These are phyloP conservation scores for Valencia hispanica DNA, from an alignment of 2,797 vertebrate species.

Conservation along the genomic window DNA sequence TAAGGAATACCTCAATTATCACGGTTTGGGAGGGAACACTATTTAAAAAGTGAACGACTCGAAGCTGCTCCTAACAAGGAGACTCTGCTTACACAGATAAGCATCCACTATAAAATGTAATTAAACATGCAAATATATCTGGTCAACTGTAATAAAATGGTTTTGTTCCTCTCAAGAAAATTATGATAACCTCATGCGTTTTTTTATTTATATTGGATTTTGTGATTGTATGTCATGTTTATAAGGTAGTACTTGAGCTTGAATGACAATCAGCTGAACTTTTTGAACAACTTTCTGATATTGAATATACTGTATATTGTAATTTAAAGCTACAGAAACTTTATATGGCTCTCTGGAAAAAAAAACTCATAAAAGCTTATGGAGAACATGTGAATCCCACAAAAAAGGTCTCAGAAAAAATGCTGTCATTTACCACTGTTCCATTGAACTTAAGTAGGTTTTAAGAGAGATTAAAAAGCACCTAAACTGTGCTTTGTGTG, in stretches of 20 bases:
- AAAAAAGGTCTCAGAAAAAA: too few species aligned
- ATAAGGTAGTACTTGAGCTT: not conserved
- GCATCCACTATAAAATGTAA: slow-evolving; percentile 41
- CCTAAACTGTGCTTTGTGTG: slow-evolving; percentile 22
- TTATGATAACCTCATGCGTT: not conserved
- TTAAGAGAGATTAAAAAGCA: slow-evolving; percentile 27
- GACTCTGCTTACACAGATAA: not conserved
- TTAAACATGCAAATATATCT: slow-evolving; percentile 43
- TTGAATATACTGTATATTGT: too few species aligned
- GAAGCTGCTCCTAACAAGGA: slow-evolving; percentile 50
- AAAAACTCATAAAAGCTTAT: too few species aligned
- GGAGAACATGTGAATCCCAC: too few species aligned
- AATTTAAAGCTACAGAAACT: too few species aligned
- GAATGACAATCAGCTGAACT: not conserved
- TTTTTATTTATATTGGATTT: not conserved
- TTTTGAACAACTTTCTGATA: not conserved
- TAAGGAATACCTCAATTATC: slow-evolving; percentile 71
- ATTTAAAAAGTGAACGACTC: slow-evolving; percentile 46
- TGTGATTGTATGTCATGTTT: not conserved
- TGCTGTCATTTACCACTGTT: too few species aligned
- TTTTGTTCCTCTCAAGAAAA: not conserved
- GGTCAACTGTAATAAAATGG: slow-evolving; percentile 22
- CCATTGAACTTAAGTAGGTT: slow-evolving; percentile 20
- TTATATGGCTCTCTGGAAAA: too few species aligned
- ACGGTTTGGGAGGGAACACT: slow-evolving; percentile 30